Base-by-base conservation (phyloP, 2,113 vertebrate species). In the Sylvicapra grimmia region DNA sequence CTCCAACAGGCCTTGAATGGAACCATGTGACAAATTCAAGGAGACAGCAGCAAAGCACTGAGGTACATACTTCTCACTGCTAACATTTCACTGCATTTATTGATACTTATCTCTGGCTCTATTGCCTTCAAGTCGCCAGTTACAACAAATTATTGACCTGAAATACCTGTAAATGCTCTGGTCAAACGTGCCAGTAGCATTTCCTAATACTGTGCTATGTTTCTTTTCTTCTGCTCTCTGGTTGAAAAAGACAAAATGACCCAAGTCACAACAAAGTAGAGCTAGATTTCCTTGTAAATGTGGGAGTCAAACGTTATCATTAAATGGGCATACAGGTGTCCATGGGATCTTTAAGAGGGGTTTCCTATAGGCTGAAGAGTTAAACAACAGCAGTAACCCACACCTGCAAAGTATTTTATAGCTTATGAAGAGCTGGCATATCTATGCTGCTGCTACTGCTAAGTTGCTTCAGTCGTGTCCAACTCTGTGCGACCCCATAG, bases 211-310 rank as follows among this genome's bases (percentile, higher is more conserved):
- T 86, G 4, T 59, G 36, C 11, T 29, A 11, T 19, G 6, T 82
- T 77, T 97, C 36, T 88, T 92, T 36, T 90, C 61, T 93, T 93
- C 36, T 88, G 68, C 27, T 82, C 90, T 83, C 96, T 97, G 85
- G 51, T 11, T 72, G 58, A 84, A 72, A 29, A 13, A 90, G 54
- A 97, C 53, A 19, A 19, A 94, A 77, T 68, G 36, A 86, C 1
- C 36, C 85, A 97, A 79, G 54, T 95, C 86, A 94, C 23, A 95
- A 53, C 88, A 83, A 91, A 87, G 58, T 2, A 91, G 12, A 94
- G 27, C 18, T 85, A 82, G 25, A 77, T 89, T 93, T 94, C 65
- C 44, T 72, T 63, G 21, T 86, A 89, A 86, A 92, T 89, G 11
- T 89, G 79, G 18, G 13, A 93, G 47, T 36, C 53, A 90, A 94